Evolutionary conservation across 2,113 vertebrate species (phyloP).

Genomic region (Hymenochirus boettgeri): DNA sequence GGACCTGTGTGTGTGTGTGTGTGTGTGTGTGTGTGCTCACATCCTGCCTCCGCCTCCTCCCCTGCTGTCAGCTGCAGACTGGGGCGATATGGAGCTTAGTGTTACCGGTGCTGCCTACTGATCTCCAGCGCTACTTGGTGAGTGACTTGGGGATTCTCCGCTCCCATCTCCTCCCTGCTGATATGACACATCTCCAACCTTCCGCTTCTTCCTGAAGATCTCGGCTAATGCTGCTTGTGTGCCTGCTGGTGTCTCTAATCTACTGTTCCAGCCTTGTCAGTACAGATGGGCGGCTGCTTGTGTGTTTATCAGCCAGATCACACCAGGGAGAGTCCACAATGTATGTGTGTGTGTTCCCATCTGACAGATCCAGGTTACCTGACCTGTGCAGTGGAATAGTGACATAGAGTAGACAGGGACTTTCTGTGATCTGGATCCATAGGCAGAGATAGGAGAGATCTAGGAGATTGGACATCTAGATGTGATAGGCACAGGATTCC

Average conservation of each 20-base stretch:
- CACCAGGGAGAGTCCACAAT: no score
- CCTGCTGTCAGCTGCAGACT: constrained; percentile 8
- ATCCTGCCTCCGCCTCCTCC: neutral
- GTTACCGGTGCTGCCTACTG: constrained; percentile 8
- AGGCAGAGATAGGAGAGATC: no score
- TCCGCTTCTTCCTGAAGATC: neutral
- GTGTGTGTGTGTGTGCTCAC: no score
- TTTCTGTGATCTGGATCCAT: no score
- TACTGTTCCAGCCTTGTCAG: neutral
- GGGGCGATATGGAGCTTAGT: constrained; percentile 7
- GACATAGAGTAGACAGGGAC: no score
- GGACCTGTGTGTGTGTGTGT: no score
- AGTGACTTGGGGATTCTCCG: constrained; percentile 8
- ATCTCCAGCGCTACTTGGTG: constrained; percentile 1
- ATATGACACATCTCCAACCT: neutral
- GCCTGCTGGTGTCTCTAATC: constrained; percentile 1
- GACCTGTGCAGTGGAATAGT: no score
- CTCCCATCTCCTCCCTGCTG: neutral
- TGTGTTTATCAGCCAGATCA: neutral
- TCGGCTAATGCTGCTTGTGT: neutral
- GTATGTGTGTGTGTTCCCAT: no score
- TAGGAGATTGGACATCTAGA: no score
- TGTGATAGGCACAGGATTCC: no score
- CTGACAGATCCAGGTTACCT: no score
- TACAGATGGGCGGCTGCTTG: constrained; percentile 8